These are phyloP conservation scores for Sycophaga agraensis DNA, from an alignment of 1,140 invertebrate species.

Conservation along the genomic window DNA sequence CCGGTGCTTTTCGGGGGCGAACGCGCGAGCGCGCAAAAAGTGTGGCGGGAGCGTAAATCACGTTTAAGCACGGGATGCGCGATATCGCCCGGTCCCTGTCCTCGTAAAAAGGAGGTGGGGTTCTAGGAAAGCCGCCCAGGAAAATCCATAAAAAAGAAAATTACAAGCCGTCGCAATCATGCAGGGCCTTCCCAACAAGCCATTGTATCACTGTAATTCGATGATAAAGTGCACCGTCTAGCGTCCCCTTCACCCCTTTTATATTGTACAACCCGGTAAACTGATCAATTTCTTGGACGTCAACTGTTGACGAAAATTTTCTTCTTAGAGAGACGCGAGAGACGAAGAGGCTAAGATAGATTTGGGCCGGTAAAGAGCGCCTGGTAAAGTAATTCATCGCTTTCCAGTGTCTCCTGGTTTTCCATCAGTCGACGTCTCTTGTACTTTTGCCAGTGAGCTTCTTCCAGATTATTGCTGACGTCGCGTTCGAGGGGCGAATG, in stretches of 20 bases:
- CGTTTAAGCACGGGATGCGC: conserved; percentile 16
- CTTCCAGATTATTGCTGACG: too few species aligned
- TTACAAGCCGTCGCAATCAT: conserved; percentile 10
- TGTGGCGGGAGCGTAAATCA: conserved; percentile 1
- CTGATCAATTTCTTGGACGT: conserved; percentile 11
- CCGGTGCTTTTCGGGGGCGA: too few species aligned
- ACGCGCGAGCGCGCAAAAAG: too few species aligned
- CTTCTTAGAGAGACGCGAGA: not conserved
- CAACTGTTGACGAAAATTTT: conserved; percentile 12
- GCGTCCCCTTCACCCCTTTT: not conserved
- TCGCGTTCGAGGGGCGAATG: too few species aligned
- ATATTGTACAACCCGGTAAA: conserved; percentile 8
- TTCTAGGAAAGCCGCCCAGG: not conserved
- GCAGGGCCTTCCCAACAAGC: not conserved
- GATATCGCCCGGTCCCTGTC: not conserved
- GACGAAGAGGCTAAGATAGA: too few species aligned
- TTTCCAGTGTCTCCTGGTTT: conserved; percentile 1
- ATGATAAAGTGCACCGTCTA: conserved; percentile 6
- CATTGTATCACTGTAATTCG: conserved; percentile 19
- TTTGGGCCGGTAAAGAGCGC: not conserved
- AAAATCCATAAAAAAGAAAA: conserved; percentile 24
- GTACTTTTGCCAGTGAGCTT: too few species aligned
- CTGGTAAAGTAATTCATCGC: conserved; percentile 3
- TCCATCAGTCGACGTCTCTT: too few species aligned
- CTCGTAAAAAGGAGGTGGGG: not conserved